Evolutionary conservation across 2,113 vertebrate species (phyloP).

Genomic region (Pogona vitticeps): DNA sequence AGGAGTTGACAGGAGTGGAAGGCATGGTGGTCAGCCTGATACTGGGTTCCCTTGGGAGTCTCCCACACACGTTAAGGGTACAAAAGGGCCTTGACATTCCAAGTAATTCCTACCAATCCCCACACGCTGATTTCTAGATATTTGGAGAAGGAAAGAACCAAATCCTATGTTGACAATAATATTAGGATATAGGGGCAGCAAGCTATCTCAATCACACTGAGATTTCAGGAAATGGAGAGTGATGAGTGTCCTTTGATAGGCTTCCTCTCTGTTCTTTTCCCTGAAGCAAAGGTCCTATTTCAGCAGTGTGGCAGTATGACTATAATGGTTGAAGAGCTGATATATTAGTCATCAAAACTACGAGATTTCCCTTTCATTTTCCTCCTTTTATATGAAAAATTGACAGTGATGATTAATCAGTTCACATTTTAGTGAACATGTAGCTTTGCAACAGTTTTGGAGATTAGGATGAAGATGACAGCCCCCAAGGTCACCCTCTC

Average conservation of each 20-base stretch:
- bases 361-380: no score
- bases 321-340: not conserved
- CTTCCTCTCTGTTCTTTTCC: not conserved
- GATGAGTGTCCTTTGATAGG: not conserved
- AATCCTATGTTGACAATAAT: not conserved
- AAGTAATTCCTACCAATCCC: no score
- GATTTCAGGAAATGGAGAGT: not conserved
- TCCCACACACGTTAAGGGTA: not conserved
- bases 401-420: not conserved
- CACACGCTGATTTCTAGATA: no score
- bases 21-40: no score
- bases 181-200: not conserved
- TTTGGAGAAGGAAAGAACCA: not conserved
- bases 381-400: not conserved
- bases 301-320: not conserved
- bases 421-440: not conserved
- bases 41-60: no score
- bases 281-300: not conserved
- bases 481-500: no score
- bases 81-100: not conserved
- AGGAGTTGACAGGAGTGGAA: no score
- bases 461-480: no score
- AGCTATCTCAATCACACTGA: not conserved
- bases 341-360: no score
- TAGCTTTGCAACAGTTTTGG: no score